These are phyloP conservation scores for Phania funesta DNA, from an alignment of 2,888 invertebrate genomes.

Conservation along the genomic window DNA sequence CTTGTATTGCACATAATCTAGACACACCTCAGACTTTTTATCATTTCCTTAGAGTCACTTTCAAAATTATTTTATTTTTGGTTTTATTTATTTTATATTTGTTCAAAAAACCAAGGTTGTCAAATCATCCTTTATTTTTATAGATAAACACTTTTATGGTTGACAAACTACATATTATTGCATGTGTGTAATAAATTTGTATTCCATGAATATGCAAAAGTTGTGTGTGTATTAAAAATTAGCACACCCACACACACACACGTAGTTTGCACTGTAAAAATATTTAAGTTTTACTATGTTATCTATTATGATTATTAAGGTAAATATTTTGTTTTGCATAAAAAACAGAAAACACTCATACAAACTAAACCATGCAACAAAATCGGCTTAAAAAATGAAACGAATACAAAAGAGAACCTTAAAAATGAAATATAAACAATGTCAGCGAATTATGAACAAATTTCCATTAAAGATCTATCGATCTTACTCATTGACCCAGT, in stretches of 20 bases:
- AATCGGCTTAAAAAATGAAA: slow-evolving; percentile 29
- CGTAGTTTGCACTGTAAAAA: slow-evolving; percentile 2
- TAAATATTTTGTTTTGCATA: slow-evolving; percentile 43
- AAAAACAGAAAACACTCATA: neutral
- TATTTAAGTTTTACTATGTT: slow-evolving; percentile 21
- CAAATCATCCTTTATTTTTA: too few species aligned
- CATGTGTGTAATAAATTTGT: slow-evolving; percentile 1
- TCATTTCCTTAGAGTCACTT: too few species aligned
- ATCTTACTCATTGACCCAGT: slow-evolving; percentile 35
- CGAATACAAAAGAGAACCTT: too few species aligned
- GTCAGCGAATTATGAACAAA: slow-evolving; percentile 24
- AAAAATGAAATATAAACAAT: slow-evolving; percentile 1
- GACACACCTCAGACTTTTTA: too few species aligned
- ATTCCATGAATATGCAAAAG: neutral
- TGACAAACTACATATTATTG: too few species aligned
- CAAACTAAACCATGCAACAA: neutral
- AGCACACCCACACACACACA: neutral
- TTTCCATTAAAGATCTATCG: slow-evolving; percentile 41
- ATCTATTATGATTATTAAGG: slow-evolving; percentile 41
- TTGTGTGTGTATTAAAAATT: neutral
- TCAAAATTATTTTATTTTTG: too few species aligned
- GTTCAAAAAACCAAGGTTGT: too few species aligned
- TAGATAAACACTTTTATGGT: too few species aligned
- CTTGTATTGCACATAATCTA: too few species aligned
- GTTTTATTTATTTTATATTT: too few species aligned